phyloP scores from a whole-genome alignment of 1,140 invertebrate species.

The Tetramorium parvispinum region DNA sequence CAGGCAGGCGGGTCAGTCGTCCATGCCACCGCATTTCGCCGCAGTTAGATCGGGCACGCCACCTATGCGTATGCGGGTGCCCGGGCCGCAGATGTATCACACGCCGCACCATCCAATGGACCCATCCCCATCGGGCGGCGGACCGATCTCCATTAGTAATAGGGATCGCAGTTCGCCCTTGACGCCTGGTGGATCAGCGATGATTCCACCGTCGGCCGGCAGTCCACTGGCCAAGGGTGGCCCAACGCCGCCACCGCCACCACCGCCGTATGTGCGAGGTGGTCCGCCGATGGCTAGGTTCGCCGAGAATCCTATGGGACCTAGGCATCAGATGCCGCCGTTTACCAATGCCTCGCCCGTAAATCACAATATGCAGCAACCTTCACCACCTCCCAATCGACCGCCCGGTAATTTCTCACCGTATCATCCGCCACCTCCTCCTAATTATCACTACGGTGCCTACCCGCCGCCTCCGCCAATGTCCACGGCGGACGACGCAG shows the following conservation, averaged over 20 bases:
- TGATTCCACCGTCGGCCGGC: constrained; percentile 81
- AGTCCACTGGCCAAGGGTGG: constrained; percentile 82
- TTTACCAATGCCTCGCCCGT: constrained; percentile 77
- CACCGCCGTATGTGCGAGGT: constrained; percentile 79
- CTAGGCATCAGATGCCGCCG: constrained; percentile 82
- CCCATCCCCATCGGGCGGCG: constrained; percentile 86
- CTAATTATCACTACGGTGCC: constrained; percentile 85
- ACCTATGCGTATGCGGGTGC: constrained; percentile 82
- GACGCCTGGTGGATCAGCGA: constrained; percentile 76
- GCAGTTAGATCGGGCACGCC: constrained; percentile 82
- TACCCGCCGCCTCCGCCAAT: constrained; percentile 84
- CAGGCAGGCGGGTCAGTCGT: constrained; percentile 80
- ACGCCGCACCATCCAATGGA: constrained; percentile 86
- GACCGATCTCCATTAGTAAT: constrained; percentile 84
- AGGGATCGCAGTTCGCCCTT: constrained; percentile 82
- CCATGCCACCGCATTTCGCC: constrained; percentile 83
- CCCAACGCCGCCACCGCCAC: constrained; percentile 82
- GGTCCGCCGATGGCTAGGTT: constrained; percentile 78
- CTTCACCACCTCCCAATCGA: constrained; percentile 81
- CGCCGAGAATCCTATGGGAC: constrained; percentile 77
- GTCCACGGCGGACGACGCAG: constrained; percentile 82
- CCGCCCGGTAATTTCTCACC: constrained; percentile 83
- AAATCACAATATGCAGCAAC: constrained; percentile 80
- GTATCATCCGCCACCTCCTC: constrained; percentile 84
- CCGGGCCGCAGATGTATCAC: constrained; percentile 84